These are phyloP conservation scores for Nibea albiflora DNA, from an alignment of 2,113 vertebrate genomes.

Conservation along the genomic window DNA sequence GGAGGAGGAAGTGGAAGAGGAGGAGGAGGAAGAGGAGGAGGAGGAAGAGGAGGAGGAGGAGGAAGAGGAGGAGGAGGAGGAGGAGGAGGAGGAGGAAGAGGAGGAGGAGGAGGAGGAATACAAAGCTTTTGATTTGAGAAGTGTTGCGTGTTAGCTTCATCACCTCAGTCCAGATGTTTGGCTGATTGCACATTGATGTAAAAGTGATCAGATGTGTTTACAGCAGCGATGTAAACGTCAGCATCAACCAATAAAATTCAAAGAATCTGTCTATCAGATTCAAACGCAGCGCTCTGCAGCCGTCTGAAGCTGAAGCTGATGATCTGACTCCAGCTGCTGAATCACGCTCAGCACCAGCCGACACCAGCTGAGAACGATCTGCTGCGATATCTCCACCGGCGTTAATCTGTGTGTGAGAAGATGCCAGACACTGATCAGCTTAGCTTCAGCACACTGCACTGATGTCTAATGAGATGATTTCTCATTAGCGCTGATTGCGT, in stretches of 20 bases:
- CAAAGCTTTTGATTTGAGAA: background rate
- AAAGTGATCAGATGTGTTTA: too few relatives aligned
- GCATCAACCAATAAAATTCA: background rate
- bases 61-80: too few relatives aligned
- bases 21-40: background rate
- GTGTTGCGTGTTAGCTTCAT: background rate
- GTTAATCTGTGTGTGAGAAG: slow-evolving; percentile 53
- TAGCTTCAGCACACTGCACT: slow-evolving; percentile 50
- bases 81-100: too few relatives aligned
- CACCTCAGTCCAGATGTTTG: too few relatives aligned
- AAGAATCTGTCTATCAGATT: background rate
- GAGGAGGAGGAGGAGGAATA: too few relatives aligned
- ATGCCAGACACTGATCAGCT: slow-evolving; percentile 61
- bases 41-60: too few relatives aligned
- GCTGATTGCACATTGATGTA: too few relatives aligned
- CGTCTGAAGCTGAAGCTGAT: slow-evolving; percentile 28
- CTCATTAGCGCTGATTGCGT: slow-evolving; percentile 67
- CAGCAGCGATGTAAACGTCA: too few relatives aligned
- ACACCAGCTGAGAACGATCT: slow-evolving; percentile 49
- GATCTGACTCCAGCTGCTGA: slow-evolving; percentile 38
- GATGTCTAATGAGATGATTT: slow-evolving; percentile 74
- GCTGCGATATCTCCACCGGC: slow-evolving; percentile 42
- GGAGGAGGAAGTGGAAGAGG: too few relatives aligned
- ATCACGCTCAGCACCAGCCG: slow-evolving; percentile 22
- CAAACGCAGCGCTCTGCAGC: too few relatives aligned